Conservation (phyloP, 2,113 vertebrate species). For the Rafetus swinhoei region DNA sequence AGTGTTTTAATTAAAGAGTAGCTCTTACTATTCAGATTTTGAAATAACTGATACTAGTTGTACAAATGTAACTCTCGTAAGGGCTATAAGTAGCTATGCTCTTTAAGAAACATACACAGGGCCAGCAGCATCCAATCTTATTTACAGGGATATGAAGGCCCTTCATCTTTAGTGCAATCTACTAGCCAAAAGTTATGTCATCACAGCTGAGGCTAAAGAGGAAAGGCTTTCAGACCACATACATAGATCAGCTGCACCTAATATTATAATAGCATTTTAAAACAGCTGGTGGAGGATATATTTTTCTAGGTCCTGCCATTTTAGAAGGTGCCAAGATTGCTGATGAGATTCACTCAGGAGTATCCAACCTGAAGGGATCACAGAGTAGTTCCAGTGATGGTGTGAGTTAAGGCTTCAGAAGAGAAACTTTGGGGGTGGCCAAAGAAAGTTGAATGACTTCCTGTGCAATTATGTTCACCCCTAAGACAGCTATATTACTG, state of each 20-base stretch:
- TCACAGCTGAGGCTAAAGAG: neutral
- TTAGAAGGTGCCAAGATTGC: slow-evolving; percentile 2
- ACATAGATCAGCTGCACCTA: slow-evolving; percentile 1
- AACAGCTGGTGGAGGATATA: neutral
- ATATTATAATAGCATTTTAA: slow-evolving; percentile 36
- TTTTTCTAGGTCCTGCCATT: neutral
- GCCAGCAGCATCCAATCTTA: neutral
- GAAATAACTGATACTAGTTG: neutral
- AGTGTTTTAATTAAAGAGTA: neutral
- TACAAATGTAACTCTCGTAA: neutral
- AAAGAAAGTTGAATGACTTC: neutral
- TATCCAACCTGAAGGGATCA: neutral
- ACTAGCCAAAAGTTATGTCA: neutral
- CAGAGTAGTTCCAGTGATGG: neutral
- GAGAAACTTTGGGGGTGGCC: neutral
- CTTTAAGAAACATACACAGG: neutral
- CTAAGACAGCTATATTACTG: neutral
- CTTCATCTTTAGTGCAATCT: neutral
- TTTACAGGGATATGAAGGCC: neutral
- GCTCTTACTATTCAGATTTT: neutral
- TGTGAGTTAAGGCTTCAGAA: neutral
- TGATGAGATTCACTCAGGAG: slow-evolving; percentile 28
- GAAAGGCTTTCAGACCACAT: slow-evolving; percentile 5
- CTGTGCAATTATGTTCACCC: neutral
- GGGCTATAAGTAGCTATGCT: neutral